Conservation (phyloP, 2,888 invertebrate genomes). For the Phragmatobia fuliginosa region DNA sequence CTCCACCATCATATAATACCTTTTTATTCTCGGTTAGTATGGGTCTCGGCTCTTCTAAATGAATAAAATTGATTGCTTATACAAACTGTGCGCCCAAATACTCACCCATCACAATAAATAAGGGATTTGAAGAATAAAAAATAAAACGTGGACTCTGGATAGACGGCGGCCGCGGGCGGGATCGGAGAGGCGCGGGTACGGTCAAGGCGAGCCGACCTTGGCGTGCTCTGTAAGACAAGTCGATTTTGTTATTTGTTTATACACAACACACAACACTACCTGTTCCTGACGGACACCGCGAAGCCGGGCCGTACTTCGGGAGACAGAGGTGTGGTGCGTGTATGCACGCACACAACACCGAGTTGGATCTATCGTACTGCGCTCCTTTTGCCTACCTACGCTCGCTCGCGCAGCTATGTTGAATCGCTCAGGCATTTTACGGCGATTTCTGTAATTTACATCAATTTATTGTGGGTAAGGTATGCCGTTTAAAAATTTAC, state of each 20-base stretch:
- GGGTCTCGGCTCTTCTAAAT: conserved; percentile 79
- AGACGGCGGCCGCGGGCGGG: conserved; percentile 60
- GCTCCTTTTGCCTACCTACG: conserved; percentile 44
- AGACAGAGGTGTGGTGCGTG: conserved; percentile 53
- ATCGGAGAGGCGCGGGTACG: conserved; percentile 59
- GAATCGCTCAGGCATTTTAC: conserved; percentile 81
- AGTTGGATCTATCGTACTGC: conserved; percentile 50
- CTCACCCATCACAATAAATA: conserved; percentile 85
- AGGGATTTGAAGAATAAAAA: conserved; percentile 76
- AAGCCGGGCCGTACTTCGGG: conserved; percentile 40
- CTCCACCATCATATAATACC: conserved; percentile 59
- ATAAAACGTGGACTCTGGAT: conserved; percentile 69
- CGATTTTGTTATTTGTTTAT: conserved; percentile 86
- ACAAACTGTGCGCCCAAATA: conserved; percentile 86
- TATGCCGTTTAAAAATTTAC: conserved; percentile 74
- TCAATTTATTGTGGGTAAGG: conserved; percentile 79
- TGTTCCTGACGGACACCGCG: conserved; percentile 63
- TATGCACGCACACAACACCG: conserved; percentile 48
- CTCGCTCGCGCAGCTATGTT: conserved; percentile 65
- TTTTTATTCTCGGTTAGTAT: conserved; percentile 79
- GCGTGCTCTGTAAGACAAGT: conserved; percentile 82
- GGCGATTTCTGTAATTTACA: conserved; percentile 83
- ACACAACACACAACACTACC: conserved; percentile 86
- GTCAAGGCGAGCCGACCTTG: conserved; percentile 76
- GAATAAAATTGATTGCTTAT: conserved; percentile 87